Base-by-base conservation (phyloP, 2,888 invertebrate genomes). In the Chydorus sphaericus region DNA sequence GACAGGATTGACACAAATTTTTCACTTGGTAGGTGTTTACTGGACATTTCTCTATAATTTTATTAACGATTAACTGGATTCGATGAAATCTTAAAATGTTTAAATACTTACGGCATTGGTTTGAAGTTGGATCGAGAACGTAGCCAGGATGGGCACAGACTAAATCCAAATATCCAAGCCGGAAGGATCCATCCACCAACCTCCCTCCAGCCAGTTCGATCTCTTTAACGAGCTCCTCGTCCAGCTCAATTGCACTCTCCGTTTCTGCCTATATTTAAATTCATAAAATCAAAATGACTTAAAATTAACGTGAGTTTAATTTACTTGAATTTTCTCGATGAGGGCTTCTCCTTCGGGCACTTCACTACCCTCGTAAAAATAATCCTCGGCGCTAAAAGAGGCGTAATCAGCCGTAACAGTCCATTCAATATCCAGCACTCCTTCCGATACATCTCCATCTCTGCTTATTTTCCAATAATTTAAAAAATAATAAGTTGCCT, bases 51-150 rank as follows among this genome's bases (percentile, higher is more conserved):
- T 39, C 58, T 58, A 29, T 14, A 31, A 20, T 48, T 28, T 26
- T 11, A 48, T n/a, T n/a, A 48, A 55, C 23, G n/a, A n/a, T 26
- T 38, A 14, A 18, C 8, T 18, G 11, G 29, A 38, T 38, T 18
- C 37, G 20, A 36, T 28, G 10, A 29, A 16, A 31, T 48, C 28
- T 14, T n/a, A 49, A 31, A 11, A 20, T 11, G 8, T 14, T 30
- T n/a, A 26, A 14, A 55, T 18, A 55, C 55, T 54, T 57, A 54
- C 57, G 49, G 38, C 54, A 57, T n/a, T 54, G 37, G 52, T 54
- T 54, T 31, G 54, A 55, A 29, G 44, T 30, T 44, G 50, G 31
- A 31, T 57, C 39, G 48, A 57, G 44, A 5, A 53, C 37, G 16
- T 52, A 57, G n/a, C 53, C 53, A 18, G 37, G 28, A 16, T 28